A percentile compares a stretch with the other conserved stretches of the same genome.
phyloP scores from a whole-genome alignment of 2,888 invertebrate species.

The Caenorhabditis afra region DNA sequence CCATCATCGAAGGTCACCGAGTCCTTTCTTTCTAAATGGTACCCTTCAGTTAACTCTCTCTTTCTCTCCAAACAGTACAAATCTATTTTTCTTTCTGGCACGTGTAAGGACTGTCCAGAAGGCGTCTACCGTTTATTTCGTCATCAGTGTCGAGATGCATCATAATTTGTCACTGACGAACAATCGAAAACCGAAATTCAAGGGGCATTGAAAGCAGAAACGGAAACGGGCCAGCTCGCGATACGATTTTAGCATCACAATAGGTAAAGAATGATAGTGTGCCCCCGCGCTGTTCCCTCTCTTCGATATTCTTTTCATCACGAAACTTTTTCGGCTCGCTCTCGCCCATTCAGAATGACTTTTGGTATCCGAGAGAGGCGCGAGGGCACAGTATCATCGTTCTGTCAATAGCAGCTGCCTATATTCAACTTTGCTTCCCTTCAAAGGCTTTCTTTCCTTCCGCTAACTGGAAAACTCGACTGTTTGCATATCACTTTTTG shows the following conservation, averaged over 20 bases:
- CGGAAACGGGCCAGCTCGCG: constrained; percentile 24
- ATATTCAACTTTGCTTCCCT: constrained; percentile 12
- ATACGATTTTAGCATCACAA: constrained; percentile 54
- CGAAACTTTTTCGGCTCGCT: background rate
- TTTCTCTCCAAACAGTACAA: too few relatives aligned
- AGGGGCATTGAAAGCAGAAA: constrained; percentile 16
- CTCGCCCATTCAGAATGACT: background rate
- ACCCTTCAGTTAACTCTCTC: too few relatives aligned
- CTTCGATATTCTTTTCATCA: background rate
- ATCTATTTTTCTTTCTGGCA: background rate
- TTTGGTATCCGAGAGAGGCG: background rate
- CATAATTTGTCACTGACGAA: constrained; percentile 7
- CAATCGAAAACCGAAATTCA: constrained; percentile 37
- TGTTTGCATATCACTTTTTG: constrained; percentile 54
- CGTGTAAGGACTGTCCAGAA: background rate
- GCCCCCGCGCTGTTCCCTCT: background rate
- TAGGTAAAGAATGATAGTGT: constrained; percentile 42
- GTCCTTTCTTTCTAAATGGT: too few relatives aligned
- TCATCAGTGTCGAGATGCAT: constrained; percentile 20
- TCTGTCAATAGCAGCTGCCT: constrained; percentile 41
- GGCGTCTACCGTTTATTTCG: constrained; percentile 36
- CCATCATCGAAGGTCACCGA: too few relatives aligned
- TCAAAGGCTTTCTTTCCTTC: constrained; percentile 29
- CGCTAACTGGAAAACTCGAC: constrained; percentile 48
- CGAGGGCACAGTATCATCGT: constrained; percentile 20